phyloP scores from a whole-genome alignment of 1,140 invertebrate genomes.

The Triops cancriformis region DNA sequence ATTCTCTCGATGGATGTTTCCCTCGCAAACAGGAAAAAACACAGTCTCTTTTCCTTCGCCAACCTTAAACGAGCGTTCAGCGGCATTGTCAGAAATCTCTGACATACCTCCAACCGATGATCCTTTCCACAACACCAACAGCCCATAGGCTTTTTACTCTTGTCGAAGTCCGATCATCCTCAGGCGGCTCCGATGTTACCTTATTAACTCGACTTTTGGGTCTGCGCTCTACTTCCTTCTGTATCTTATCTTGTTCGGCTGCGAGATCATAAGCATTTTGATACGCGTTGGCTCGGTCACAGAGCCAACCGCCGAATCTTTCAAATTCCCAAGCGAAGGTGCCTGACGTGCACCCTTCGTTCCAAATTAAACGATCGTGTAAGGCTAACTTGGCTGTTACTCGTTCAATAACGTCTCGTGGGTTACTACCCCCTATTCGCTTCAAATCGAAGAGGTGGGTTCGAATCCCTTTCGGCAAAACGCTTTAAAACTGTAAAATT shows the following conservation, averaged over 20 bases:
- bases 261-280: not conserved
- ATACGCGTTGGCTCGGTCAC: not conserved
- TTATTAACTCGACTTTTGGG: too few relatives aligned
- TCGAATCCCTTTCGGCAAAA: conserved; percentile 5
- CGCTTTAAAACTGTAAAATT: not conserved
- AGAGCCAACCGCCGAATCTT: not conserved
- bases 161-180: too few relatives aligned
- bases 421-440: not conserved
- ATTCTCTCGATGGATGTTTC: too few relatives aligned
- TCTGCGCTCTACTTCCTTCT: not conserved
- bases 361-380: conserved; percentile 17
- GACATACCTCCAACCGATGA: not conserved
- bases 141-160: not conserved
- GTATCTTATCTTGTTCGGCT: not conserved
- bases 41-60: not conserved
- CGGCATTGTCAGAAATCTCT: not conserved
- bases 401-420: too few relatives aligned
- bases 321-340: not conserved
- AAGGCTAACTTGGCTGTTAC: conserved; percentile 4
- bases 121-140: not conserved
- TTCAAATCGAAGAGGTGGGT: not conserved
- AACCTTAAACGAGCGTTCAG: not conserved
- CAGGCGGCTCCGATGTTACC: too few relatives aligned
- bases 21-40: not conserved
- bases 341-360: not conserved